Conservation (phyloP, 92 coral and sea anemone genomes). For the Heliopora coerulea region DNA sequence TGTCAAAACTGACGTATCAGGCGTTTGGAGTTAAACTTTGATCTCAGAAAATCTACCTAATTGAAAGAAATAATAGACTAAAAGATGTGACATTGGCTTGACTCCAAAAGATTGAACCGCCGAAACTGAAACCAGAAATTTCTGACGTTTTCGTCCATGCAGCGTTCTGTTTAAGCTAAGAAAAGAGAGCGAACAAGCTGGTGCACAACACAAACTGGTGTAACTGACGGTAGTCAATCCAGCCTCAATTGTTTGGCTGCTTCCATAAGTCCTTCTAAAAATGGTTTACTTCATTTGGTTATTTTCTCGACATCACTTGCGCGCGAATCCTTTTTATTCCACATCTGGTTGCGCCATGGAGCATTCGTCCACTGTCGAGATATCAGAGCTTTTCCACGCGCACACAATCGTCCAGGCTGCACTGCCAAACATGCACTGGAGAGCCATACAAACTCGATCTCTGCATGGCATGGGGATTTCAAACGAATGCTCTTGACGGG, state of each 20-base stretch:
- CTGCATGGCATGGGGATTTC: constrained; percentile 23
- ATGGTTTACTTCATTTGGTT: not conserved
- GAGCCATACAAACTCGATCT: constrained; percentile 21
- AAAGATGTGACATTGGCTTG: no score
- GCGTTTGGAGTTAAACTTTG: not conserved
- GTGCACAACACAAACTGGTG: no score
- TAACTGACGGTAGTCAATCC: no score
- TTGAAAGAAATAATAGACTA: no score
- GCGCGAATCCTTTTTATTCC: constrained; percentile 27
- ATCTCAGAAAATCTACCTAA: no score
- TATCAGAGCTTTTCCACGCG: constrained; percentile 16
- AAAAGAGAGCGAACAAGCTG: no score
- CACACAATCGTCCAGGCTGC: not conserved
- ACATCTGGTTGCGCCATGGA: not conserved
- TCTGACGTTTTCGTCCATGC: no score
- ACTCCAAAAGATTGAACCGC: no score
- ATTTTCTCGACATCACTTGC: not conserved
- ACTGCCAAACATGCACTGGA: constrained; percentile 34
- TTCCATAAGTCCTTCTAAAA: no score
- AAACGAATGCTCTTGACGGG: constrained; percentile 37
- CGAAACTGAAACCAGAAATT: no score
- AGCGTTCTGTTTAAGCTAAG: no score
- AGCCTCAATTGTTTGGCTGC: no score
- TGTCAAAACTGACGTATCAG: not conserved
- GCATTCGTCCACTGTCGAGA: constrained; percentile 20